Evolutionary conservation across 2,888 invertebrate genomes (phyloP), one percentile per base, ranked within the genome.

Genomic region (Pristionchus fissidentatus): DNA sequence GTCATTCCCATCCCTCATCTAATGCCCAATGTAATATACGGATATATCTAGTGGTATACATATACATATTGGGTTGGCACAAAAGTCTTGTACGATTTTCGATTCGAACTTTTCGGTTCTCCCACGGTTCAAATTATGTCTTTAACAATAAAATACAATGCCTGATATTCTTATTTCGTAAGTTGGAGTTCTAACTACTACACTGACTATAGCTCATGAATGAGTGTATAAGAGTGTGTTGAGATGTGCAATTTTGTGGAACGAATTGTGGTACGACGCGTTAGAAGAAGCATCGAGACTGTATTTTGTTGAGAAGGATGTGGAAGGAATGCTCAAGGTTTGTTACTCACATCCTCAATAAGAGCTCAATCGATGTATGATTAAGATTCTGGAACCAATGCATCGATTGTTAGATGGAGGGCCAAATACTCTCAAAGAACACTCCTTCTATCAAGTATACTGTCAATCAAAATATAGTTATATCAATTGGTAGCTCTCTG

Each of bases 241-340:
- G 4, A 79, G 91, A 82, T 92, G 91, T 70, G 98, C 99, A 1
- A 99, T 99, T 88, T 93, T 99, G 32, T 99, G 99, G 99, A 98
- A 99, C 92, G 99, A 99, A 93, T 95, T 97, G 91, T 99, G 99
- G 99, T 97, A 98, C 92, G 99, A 99, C 93, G 98, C 97, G 0
- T 93, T 99, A 32, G 94, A 94, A 87, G 91, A 92, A 60, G 92
- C 92, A 38, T 89, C 90, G 57, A 86, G 89, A 15, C 87, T 98
- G 15, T 99, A 97, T 93, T 99, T 98, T 93, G 97, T 97, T 2
- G 99, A 99, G 93, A 95, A 96, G 85, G 97, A 99, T 92, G 96
- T 97, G 0, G 95, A 96, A 86, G 98, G 97, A 10, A 99, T 99
- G 99, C 96, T 99, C 92, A 96, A 96, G 87, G 79, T 57, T 26